Evolutionary conservation across 2,113 vertebrate species (phyloP).

Genomic region (Leucoraja erinaceus): DNA sequence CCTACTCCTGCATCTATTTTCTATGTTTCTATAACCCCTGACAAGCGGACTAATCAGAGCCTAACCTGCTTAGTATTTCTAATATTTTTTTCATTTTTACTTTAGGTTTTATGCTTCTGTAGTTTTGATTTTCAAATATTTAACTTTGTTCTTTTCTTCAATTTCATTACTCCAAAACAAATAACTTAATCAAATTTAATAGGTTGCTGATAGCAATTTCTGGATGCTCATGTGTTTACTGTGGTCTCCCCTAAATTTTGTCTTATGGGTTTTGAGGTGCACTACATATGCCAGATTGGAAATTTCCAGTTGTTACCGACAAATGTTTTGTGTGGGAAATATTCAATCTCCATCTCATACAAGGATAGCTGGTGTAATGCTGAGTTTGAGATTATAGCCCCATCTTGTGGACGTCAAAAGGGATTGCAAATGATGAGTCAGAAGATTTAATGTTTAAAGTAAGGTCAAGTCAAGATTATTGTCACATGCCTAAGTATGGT

Average conservation of each 20-base stretch:
- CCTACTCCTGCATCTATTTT: no score
- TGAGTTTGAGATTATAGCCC: background rate
- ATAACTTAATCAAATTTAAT: background rate
- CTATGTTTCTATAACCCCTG: no score
- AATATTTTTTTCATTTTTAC: no score
- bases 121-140: no score
- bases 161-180: background rate
- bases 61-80: no score
- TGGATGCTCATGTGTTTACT: background rate
- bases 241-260: background rate
- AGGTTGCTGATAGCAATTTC: background rate
- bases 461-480: no score
- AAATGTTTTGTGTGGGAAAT: background rate
- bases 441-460: background rate
- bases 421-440: background rate
- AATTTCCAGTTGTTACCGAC: background rate
- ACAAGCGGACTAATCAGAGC: no score
- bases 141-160: no score
- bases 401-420: background rate
- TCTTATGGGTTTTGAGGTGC: background rate
- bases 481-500: no score
- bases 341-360: background rate
- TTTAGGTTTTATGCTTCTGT: no score
- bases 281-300: background rate
- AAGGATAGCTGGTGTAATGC: background rate